These are phyloP conservation scores for Cyphomyrmex costatus DNA, from an alignment of 1,140 invertebrate genomes.

Conservation along the genomic window DNA sequence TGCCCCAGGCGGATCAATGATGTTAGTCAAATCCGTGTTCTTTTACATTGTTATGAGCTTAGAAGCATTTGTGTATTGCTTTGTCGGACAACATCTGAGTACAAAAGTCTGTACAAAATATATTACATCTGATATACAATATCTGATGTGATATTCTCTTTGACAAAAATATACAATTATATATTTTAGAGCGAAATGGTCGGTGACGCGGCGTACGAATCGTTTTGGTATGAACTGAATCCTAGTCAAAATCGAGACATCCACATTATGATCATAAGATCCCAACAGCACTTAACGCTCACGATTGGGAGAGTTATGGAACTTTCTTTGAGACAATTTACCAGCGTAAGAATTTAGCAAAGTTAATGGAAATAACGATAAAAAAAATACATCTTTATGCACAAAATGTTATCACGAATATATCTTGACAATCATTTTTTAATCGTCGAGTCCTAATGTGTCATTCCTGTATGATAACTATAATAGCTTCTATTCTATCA, in stretches of 20 bases:
- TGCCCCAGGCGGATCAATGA: constrained; percentile 17
- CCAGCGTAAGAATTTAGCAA: constrained; percentile 42
- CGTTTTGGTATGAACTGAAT: constrained; percentile 51
- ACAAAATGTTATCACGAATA: not conserved
- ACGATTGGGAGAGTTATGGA: constrained; percentile 58
- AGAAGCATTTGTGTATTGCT: constrained; percentile 63
- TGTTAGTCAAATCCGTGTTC: constrained; percentile 41
- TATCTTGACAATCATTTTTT: not conserved
- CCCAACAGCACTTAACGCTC: constrained; percentile 55
- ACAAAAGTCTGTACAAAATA: constrained; percentile 39
- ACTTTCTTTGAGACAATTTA: constrained; percentile 55
- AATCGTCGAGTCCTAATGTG: not conserved
- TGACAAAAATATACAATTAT: not conserved
- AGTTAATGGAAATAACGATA: not conserved
- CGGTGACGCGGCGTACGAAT: constrained; percentile 38
- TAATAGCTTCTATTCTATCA: constrained; percentile 27
- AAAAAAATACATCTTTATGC: not conserved
- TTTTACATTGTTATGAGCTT: constrained; percentile 46
- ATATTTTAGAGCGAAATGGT: constrained; percentile 54
- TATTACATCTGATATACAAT: not conserved
- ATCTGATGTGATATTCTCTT: no score
- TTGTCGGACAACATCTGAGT: constrained; percentile 59
- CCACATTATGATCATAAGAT: constrained; percentile 46
- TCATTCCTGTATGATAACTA: not conserved
- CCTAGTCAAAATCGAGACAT: constrained; percentile 45